A percentile compares a stretch with the other conserved stretches of the same genome.
These are phyloP conservation scores for Azemiops feae DNA, from an alignment of 2,113 vertebrate species.

Conservation along the genomic window DNA sequence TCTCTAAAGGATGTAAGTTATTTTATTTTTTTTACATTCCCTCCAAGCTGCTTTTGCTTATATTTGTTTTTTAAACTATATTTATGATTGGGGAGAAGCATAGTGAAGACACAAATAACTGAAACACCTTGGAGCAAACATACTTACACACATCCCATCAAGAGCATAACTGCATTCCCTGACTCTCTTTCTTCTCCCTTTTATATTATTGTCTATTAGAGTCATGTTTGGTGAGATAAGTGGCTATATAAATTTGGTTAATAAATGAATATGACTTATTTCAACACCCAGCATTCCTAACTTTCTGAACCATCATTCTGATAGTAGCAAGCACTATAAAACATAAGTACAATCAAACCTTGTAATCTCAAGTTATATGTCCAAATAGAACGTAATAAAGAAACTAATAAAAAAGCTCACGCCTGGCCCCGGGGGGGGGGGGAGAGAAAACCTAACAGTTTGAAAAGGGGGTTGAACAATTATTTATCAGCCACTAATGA, in stretches of 20 bases:
- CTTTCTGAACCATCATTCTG: background rate
- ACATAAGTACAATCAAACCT: background rate
- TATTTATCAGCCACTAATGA: background rate
- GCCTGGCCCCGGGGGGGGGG: background rate
- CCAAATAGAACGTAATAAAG: background rate
- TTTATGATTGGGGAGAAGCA: conserved; percentile 54
- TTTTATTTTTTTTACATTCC: conserved; percentile 43
- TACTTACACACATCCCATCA: background rate
- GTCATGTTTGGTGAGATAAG: background rate
- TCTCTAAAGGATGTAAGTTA: conserved; percentile 39
- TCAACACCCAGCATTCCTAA: background rate
- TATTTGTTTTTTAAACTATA: conserved; percentile 59
- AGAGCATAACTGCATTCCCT: background rate
- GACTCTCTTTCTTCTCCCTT: background rate
- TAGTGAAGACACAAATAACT: conserved; percentile 33
- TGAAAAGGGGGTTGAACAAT: background rate
- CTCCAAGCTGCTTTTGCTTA: conserved; percentile 51
- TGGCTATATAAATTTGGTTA: background rate
- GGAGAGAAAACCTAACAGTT: background rate
- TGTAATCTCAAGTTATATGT: background rate
- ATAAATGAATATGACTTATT: background rate
- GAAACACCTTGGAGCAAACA: background rate
- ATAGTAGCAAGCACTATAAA: background rate
- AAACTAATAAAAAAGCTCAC: background rate
- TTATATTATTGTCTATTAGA: background rate